Percentiles rank a stretch among this genome's conserved stretches.
Conservation (phyloP, 1,140 invertebrate genomes). For the Caenorhabditis inopinata region DNA sequence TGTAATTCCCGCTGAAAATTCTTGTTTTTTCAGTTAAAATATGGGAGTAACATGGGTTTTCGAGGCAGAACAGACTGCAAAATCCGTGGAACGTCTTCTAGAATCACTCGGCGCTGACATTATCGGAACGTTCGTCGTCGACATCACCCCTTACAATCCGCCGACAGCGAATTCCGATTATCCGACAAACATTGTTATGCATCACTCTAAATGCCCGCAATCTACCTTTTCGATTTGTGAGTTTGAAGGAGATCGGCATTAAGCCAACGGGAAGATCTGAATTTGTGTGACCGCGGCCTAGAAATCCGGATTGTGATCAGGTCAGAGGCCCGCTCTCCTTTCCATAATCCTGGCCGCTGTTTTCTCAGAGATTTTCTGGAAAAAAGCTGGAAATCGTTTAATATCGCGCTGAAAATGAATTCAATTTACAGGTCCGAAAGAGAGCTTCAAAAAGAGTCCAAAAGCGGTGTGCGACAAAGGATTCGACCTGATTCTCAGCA, state of each 20-base stretch:
- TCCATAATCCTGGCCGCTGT: too few relatives aligned
- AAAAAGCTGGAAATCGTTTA: not conserved
- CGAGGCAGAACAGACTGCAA: constrained; percentile 13
- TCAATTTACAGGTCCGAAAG: not conserved
- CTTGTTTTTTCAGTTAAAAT: not conserved
- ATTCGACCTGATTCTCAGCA: constrained; percentile 4
- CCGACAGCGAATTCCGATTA: not conserved
- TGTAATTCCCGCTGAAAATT: too few relatives aligned
- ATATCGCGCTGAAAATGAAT: not conserved
- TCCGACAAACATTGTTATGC: not conserved
- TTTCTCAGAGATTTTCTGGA: too few relatives aligned
- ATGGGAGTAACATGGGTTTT: constrained; percentile 18
- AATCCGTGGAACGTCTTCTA: not conserved
- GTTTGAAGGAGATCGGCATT: too few relatives aligned
- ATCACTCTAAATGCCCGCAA: constrained; percentile 5
- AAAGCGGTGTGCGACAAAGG: constrained; percentile 1
- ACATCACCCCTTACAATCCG: not conserved
- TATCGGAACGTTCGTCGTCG: not conserved
- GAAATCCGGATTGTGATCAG: too few relatives aligned
- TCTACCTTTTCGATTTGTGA: constrained; percentile 16
- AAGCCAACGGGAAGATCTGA: too few relatives aligned
- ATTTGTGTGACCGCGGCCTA: too few relatives aligned
- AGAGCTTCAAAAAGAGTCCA: not conserved
- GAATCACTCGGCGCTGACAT: not conserved
- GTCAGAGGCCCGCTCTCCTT: too few relatives aligned